phyloP scores from a whole-genome alignment of 2,113 vertebrate genomes.

The Mastomys coucha region DNA sequence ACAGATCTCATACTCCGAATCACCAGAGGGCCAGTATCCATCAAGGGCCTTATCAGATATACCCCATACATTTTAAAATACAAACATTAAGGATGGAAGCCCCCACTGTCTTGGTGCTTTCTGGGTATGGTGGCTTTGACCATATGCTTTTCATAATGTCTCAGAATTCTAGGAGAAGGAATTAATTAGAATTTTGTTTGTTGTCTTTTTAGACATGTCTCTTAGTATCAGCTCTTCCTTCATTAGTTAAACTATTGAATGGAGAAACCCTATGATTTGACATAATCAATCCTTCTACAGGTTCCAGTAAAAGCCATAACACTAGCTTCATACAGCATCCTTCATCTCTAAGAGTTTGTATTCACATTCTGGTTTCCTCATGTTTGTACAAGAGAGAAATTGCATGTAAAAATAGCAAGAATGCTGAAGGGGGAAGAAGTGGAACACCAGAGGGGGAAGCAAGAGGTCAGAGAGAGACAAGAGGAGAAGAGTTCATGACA shows the following conservation, averaged over 20 bases:
- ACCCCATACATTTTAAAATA: constrained; percentile 39
- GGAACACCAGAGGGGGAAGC: background rate
- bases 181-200: constrained; percentile 65
- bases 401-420: background rate
- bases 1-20: constrained; percentile 11
- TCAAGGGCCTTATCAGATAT: background rate
- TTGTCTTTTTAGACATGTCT: constrained; percentile 50
- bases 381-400: background rate
- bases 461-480: background rate
- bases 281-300: background rate
- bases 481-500: background rate
- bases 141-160: constrained; percentile 52
- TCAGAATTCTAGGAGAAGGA: constrained; percentile 42
- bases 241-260: constrained; percentile 33
- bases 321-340: background rate
- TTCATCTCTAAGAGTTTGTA: background rate
- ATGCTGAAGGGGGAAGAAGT: background rate
- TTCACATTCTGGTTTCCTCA: constrained; percentile 4
- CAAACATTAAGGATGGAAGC: constrained; percentile 53
- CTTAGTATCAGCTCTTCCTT: background rate
- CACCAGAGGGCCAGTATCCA: background rate
- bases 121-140: constrained; percentile 46
- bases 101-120: constrained; percentile 62
- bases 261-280: background rate
- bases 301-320: constrained; percentile 20